Evolutionary conservation across 1,140 invertebrate species (phyloP), one percentile per base, ranked within the genome.

Genomic region (Chymomyza costata): DNA sequence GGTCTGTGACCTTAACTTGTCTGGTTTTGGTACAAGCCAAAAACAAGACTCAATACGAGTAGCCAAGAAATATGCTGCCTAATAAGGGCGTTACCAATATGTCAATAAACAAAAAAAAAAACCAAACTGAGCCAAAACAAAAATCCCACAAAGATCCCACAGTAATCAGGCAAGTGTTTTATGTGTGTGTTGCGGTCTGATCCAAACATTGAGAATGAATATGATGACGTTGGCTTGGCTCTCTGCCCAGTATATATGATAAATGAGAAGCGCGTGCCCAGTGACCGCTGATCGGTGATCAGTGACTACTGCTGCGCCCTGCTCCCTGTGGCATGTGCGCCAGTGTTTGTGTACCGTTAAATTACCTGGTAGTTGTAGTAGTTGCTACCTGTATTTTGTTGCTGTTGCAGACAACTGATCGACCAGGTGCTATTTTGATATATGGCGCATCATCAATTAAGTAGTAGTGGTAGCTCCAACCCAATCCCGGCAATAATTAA

Each of bases 401-500:
- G 6, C 19, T 11, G 6, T 25, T 13, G 13, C 8, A 30, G n/a
- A 18, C 16, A 6, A 45, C 38, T 69, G 65, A 60, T 69, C 61
- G 49, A 57, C 55, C 76, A 76, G 76, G 74, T 81, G 74, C 69
- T 82, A 76, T 60, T 82, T 66, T 81, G 74, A 81, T 76, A 58
- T 59, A 81, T 74, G 57, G 60, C 25, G 28, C 41, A 32, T 58
- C 28, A 46, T 43, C 41, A 71, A 76, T 82, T 70, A 74, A 76
- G 82, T 76, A 66, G 28, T 40, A 43, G 28, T 37, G 17, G 40
- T 40, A 19, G 0, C 25, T 30, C 6, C 38, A 25, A 14, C 28
- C 18, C 49, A 14, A 17, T 13, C 15, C 21, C 32, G 6, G 3
- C 21, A 25, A 25, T 25, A 50, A 35, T 44, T 35, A 21, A 31